Conservation (phyloP, 2,888 invertebrate species). For the Drosophila fungiperda region DNA sequence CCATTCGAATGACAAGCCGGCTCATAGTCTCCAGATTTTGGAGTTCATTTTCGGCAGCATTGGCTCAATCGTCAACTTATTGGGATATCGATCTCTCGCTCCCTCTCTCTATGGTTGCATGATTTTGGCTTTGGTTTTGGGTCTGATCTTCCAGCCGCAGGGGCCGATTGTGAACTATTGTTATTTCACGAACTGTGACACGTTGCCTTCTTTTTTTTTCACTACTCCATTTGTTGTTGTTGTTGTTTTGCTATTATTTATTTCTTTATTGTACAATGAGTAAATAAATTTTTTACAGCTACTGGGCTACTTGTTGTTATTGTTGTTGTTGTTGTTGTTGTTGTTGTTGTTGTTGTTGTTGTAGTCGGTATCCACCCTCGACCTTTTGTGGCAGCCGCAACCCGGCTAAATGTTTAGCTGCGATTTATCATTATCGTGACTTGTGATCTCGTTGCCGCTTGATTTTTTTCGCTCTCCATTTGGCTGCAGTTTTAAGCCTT, state of each 20-base stretch:
- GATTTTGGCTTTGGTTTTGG: constrained; percentile 10
- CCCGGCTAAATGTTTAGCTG: constrained; percentile 77
- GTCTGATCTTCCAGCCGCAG: constrained; percentile 73
- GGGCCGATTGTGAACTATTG: constrained; percentile 78
- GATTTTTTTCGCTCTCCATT: constrained; percentile 54
- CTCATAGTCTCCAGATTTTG: constrained; percentile 49
- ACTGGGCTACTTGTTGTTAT: constrained; percentile 62
- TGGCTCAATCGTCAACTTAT: constrained; percentile 79
- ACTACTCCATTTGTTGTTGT: constrained; percentile 54
- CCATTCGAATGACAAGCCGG: constrained; percentile 73
- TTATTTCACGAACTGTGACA: constrained; percentile 81
- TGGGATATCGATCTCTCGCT: constrained; percentile 71
- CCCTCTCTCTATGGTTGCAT: constrained; percentile 12
- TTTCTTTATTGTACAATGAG: constrained; percentile 79
- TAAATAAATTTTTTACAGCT: constrained; percentile 76
- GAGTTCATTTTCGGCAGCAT: constrained; percentile 64
- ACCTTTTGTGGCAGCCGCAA: constrained; percentile 77
- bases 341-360: constrained; percentile 28
- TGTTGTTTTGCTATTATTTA: constrained; percentile 67
- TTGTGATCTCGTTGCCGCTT: constrained; percentile 76
- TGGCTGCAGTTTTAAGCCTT: constrained; percentile 58
- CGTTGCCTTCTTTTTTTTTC: constrained; percentile 54
- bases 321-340: constrained; percentile 33
- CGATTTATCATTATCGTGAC: constrained; percentile 81
- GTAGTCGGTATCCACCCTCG: constrained; percentile 72